Conservation (phyloP, 2,888 invertebrate species). For the Unio pictorum region DNA sequence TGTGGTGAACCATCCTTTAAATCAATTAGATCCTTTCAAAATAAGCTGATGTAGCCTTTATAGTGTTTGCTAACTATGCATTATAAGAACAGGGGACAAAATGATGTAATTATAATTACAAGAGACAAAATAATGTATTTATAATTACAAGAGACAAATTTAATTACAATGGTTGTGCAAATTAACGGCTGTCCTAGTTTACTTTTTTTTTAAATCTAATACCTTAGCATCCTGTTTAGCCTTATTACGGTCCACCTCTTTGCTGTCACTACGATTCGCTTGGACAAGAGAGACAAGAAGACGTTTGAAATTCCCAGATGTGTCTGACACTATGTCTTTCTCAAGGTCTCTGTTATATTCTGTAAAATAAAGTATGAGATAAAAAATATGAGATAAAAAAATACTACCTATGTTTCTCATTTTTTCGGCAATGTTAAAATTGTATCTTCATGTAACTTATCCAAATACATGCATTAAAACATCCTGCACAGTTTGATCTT, state of each 20-base stretch:
- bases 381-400: neutral
- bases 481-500: neutral
- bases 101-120: too few species aligned
- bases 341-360: constrained; percentile 69
- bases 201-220: neutral
- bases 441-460: neutral
- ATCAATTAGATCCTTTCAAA: too few species aligned
- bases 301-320: constrained; percentile 70
- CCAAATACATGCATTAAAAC: too few species aligned
- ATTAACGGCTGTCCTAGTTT: too few species aligned
- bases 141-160: too few species aligned
- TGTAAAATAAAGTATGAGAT: constrained; percentile 25
- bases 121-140: too few species aligned
- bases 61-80: too few species aligned
- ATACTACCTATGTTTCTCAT: too few species aligned
- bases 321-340: constrained; percentile 70
- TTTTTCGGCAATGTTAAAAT: neutral
- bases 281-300: constrained; percentile 67
- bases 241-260: constrained; percentile 66
- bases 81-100: too few species aligned
- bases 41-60: too few species aligned
- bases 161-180: too few species aligned
- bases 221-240: constrained; percentile 69
- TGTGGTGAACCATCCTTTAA: too few species aligned
- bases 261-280: constrained; percentile 76